Evolutionary conservation across 2,888 invertebrate genomes (phyloP), one percentile per base, ranked within the genome.

Genomic region (Lordiphosa fenestrarum): DNA sequence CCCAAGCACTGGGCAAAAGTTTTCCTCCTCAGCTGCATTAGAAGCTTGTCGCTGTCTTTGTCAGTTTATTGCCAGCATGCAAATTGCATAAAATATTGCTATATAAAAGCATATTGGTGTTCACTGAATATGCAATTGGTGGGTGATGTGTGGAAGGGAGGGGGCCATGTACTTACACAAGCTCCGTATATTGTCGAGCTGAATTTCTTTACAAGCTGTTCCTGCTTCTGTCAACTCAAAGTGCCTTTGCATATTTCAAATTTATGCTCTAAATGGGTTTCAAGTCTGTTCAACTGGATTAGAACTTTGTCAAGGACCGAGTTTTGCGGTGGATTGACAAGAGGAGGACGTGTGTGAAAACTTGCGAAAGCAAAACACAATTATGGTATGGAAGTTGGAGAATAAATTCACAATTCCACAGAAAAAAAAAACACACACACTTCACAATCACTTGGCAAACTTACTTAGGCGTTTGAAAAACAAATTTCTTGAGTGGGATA

Each of bases 61-160:
- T 53, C 73, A 62, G 70, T 59, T 72, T 71, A 73, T 78, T 66
- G 70, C 46, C 55, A 55, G 60, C 76, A 72, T 76, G 76, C 73
- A 76, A 75, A 76, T 76, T 83, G 84, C 84, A 78, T 84, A 81
- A 84, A 78, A 84, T 81, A 84, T 81, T 64, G 65, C 73, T 42
- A 51, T 53, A 67, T 76, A 84, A 84, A 66, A 78, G 82, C 77
- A 71, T 69, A 81, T 69, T 84, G 82, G 73, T 82, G 82, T 78
- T 78, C 77, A 76, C 84, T 84, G 84, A 77, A 69, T 78, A 63
- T 69, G 66, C 65, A 57, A 65, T 65, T 64, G 69, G 69, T 69
- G 73, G 81, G 63, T 33, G 63, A 61, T 58, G 42, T 35, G 39
- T 36, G 21, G 10, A 9, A 12, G 23, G 36, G 19, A 30, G 13